Base-by-base conservation (phyloP, 2,888 invertebrate species). In the Apeira syringaria region DNA sequence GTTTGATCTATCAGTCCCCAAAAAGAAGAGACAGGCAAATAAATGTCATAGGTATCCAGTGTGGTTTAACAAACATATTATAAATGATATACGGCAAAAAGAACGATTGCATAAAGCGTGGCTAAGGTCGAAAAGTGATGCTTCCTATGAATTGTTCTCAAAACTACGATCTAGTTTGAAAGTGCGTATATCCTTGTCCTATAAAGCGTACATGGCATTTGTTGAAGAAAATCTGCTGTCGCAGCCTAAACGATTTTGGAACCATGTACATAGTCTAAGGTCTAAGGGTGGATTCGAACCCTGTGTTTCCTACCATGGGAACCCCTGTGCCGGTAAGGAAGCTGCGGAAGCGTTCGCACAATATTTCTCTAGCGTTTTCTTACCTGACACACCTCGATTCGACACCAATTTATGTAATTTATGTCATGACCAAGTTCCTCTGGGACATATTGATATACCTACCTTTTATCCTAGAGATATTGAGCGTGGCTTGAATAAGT, bases 331-430 rank as follows among this genome's bases (percentile, higher is more conserved):
- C 6, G 18, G 18, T n/a, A 20, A n/a, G 2, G 17, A 11, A 8
- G 32, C 32, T 8, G 33, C 33, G 1, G 15, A 24, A 6, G 25
- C 33, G 6, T 25, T 33, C 25, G 25, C 33, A 0, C 5, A 2
- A 1, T 25, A 25, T 25, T 33, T 33, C 6, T 13, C 33, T 8
- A 25, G 33, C 8, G 30, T 30, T 5, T 30, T 30, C 9, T 18
- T 18, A 3, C 6, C 8, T 2, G 25, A 15, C 1, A 1, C n/a
- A 9, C 33, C 25, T 1, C 9, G 1, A 5, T 3, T 33, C 2
- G 11, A 25, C 11, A 5, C 5, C 18, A 20, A n/a, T n/a, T n/a
- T n/a, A n/a, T n/a, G 7, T 20, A 20, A 20, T 20, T 20, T 20
- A n/a, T n/a, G n/a, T 6, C 5, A 20, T 20, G 25, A n/a, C n/a